These are phyloP conservation scores for Furnarius figulus DNA, from an alignment of 2,113 vertebrate species.

Conservation along the genomic window DNA sequence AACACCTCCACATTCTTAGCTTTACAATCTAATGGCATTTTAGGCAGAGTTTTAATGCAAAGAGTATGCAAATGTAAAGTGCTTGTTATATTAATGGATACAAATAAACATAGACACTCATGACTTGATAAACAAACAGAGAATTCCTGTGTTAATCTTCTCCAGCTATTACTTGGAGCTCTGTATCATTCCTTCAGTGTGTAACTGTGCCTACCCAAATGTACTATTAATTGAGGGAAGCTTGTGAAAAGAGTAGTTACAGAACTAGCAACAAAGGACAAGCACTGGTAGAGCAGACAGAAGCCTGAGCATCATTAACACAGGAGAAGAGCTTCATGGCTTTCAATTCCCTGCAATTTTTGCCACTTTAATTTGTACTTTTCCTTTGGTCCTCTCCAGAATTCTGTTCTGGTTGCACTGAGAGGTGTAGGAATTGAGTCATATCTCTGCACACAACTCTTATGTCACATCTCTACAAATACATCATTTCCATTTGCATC, in stretches of 20 bases:
- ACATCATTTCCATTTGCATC: background rate
- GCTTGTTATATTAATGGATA: background rate
- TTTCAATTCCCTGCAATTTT: background rate
- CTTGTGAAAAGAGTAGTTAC: background rate
- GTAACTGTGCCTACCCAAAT: background rate
- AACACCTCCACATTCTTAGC: background rate
- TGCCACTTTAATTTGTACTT: background rate
- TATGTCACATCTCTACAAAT: background rate
- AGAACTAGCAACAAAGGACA: background rate
- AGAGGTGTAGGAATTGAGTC: background rate
- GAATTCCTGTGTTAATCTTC: background rate
- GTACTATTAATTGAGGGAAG: background rate
- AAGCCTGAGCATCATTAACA: background rate
- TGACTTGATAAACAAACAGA: background rate
- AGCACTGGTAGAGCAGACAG: background rate
- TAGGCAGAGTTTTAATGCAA: background rate
- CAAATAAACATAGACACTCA: background rate
- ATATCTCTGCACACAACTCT: background rate
- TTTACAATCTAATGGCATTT: background rate
- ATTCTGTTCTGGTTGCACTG: background rate
- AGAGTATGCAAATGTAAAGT: background rate
- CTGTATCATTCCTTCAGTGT: background rate
- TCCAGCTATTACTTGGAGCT: background rate
- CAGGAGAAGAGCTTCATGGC: background rate
- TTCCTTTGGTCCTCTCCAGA: background rate